phyloP scores from a whole-genome alignment of 2,797 vertebrate species.

The Scleropages formosus region DNA sequence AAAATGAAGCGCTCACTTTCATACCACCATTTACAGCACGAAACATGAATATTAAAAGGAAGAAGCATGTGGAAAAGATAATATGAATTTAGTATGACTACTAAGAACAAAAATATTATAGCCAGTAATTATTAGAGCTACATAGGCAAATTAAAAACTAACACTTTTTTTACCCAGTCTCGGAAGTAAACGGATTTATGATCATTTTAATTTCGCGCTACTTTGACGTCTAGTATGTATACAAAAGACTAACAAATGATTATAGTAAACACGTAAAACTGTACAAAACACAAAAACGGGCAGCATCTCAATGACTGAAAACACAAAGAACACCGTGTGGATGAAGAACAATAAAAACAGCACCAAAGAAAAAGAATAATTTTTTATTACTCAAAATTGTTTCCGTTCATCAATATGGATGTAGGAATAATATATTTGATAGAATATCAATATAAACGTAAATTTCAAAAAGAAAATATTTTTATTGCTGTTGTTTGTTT shows the following conservation, averaged over 20 bases:
- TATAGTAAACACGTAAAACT: too few species aligned
- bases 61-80: neutral
- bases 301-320: too few species aligned
- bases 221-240: neutral
- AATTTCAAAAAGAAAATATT: neutral
- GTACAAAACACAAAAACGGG: too few species aligned
- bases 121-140: slow-evolving; percentile 4
- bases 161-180: too few species aligned
- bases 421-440: slow-evolving; percentile 8
- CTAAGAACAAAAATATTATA: neutral
- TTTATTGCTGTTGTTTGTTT: slow-evolving; percentile 8
- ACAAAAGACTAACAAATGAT: neutral
- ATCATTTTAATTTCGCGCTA: neutral
- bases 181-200: too few species aligned
- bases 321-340: too few species aligned
- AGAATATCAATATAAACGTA: slow-evolving; percentile 8
- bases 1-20: slow-evolving; percentile 10
- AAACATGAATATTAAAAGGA: slow-evolving; percentile 14
- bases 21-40: neutral
- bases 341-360: too few species aligned
- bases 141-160: neutral
- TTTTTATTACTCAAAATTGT: too few species aligned
- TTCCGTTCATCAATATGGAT: neutral
- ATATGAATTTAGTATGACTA: neutral
- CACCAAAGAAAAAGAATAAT: too few species aligned